Evolutionary conservation across 2,113 vertebrate species (phyloP), one percentile per base, ranked within the genome.

Genomic region (Jacana jacana): DNA sequence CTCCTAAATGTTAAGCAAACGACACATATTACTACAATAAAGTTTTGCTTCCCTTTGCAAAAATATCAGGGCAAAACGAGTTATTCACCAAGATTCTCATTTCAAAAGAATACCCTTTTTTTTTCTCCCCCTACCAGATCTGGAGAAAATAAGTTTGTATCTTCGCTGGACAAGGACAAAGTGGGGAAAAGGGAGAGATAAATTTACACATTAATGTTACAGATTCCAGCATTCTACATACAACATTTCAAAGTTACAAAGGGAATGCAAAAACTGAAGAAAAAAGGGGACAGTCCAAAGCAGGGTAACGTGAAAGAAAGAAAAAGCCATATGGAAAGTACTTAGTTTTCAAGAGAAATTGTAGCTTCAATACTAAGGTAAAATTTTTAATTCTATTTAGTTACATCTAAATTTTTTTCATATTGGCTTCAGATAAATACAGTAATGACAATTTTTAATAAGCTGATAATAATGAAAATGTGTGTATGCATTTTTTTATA

Each of bases 1-100:
- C 82, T 71, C 51, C 55, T 63, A 79, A 90, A 93, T 51, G 48
- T 78, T 89, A 91, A 77, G 70, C 58, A 92, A 90, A 92, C 39
- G 83, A 44, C 82, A 81, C 2, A 3, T 73, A 66, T 11, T 44
- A 19, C 18, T 37, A 30, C 11, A 13, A 75, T 9, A 65, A 52
- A 7, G 11, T 31, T 69, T 69, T 78, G 20, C 5, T 42, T 37
- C 17, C 17, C 16, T 81, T 81, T 31, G 22, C 49, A 48, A 28
- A 85, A 64, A 9, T 35, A 75, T 49, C 7, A 2, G 5, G 35
- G 31, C 14, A 84, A 89, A 69, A 22, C 3, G 13, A 86, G 28
- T 69, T 80, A 58, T n/a, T 55, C 30, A 39, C 13, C 13, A 8
- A 88, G 13, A 58, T 44, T 57, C 31, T 58, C 2, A 44, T 82